Evolutionary conservation across 2,113 vertebrate genomes (phyloP), one percentile per base, ranked within the genome.

Genomic region (Rhinoderma darwinii): DNA sequence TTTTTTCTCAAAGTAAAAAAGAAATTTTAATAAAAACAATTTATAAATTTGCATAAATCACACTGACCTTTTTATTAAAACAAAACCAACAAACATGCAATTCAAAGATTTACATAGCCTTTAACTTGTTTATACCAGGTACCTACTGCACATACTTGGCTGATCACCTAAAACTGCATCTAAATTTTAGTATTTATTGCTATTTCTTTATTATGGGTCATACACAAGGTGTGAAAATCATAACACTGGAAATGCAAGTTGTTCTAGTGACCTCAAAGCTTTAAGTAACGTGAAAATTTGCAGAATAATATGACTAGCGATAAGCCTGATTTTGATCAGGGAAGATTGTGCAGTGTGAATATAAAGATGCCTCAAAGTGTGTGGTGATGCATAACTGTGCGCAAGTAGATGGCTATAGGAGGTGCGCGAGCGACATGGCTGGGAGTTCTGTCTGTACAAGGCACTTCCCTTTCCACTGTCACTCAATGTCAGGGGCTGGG

Each of bases 401-500:
- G 39, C 78, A 61, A 81, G 78, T 41, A 81, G 59, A 56, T 59
- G 37, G 43, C 59, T 81, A 63, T 41, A 63, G 56, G 79, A 63
- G 79, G 41, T 66, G 37, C 25, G 15, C 44, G 59, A 18, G 39
- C 43, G 79, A 82, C 39, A 66, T 82, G 37, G 37, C 78, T 41
- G 72, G 59, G 68, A 73, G 70, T 84, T 86, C 54, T 56, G 84
- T 66, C 63, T 56, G 77, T 56, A 61, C 39, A 80, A 59, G 66
- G 73, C 77, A 43, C 77, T 82, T 86, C 77, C 85, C 78, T 76
- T 74, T 84, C 79, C 35, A 66, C 84, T 85, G 84, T 82, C 86
- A 87, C 63, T 86, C 85, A 81, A 81, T 86, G 86, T 87, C 86
- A 87, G 86, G 70, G 78, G 78, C 86, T 87, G 86, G 79, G 86